Evolutionary conservation across 2,797 vertebrate genomes (phyloP).

Genomic region (Takifugu rubripes): DNA sequence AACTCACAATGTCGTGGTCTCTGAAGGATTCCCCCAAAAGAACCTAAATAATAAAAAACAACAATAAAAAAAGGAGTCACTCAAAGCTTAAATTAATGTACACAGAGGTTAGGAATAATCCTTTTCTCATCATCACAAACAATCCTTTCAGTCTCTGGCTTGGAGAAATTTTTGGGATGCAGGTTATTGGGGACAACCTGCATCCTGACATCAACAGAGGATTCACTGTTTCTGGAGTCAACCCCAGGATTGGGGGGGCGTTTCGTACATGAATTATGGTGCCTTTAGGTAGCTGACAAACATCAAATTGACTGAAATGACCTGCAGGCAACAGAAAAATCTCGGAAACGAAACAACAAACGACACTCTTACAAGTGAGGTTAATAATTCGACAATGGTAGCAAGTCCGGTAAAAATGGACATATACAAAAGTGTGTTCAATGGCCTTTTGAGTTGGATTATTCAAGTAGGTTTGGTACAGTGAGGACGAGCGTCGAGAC

Average conservation of each 20-base stretch:
- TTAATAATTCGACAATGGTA: slow-evolving; percentile 62
- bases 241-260: slow-evolving; percentile 25
- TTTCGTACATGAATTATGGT: slow-evolving; percentile 25
- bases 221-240: slow-evolving; percentile 58
- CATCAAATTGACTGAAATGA: slow-evolving; percentile 52
- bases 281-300: slow-evolving; percentile 41
- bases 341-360: slow-evolving; percentile 23
- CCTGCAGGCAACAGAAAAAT: slow-evolving; percentile 59
- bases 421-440: slow-evolving; percentile 73
- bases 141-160: slow-evolving; percentile 25
- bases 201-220: slow-evolving; percentile 71
- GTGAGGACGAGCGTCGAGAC: slow-evolving; percentile 63
- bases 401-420: slow-evolving; percentile 71
- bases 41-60: slow-evolving; percentile 44
- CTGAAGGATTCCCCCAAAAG: slow-evolving; percentile 51
- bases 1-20: slow-evolving; percentile 75
- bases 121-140: slow-evolving; percentile 35
- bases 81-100: slow-evolving; percentile 43
- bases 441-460: slow-evolving; percentile 74
- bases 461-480: slow-evolving; percentile 83
- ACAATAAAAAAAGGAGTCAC: slow-evolving; percentile 43
- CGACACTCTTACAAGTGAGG: slow-evolving; percentile 54
- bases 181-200: slow-evolving; percentile 41
- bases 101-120: slow-evolving; percentile 58
- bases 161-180: slow-evolving; percentile 37